Base-by-base conservation (phyloP, 2,113 vertebrate genomes). In the Perca flavescens region DNA sequence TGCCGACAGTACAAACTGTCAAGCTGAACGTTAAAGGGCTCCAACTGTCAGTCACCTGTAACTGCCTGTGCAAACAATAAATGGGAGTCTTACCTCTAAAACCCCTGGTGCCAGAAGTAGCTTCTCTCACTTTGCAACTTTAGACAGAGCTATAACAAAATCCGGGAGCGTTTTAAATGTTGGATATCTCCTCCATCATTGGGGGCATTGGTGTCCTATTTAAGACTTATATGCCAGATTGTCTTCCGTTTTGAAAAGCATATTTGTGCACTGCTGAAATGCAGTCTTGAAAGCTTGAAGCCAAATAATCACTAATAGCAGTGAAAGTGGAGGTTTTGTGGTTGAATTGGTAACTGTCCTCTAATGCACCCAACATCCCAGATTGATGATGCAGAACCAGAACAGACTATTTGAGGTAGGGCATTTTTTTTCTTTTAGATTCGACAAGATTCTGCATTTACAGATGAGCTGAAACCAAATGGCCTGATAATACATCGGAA, bases 401-500 rank as follows among this genome's bases (percentile, higher is more conserved):
- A 56, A 25, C 49, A 0, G 21, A 49, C 47, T 31, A 21, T 46
- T 43, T 0, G 49, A 40, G 31, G 46, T 25, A 16, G 21, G 15
- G 1, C 9, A 62, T 71, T 46, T 69, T 40, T 19, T 19, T 17
- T 17, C 21, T 82, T 40, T 76, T 22, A 53, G 36, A 22, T 43
- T 49, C 47, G 28, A 61, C 74, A 28, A 16, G 49, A 43, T 36
- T 49, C 28, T 60, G 47, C 63, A 61, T 58, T 66, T 64, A 6
- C 58, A 71, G 67, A 57, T 11, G 56, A 70, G 67, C 52, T 74
- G 54, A 82, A 70, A 31, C 68, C 54, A 57, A 83, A 77, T 3
- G 25, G 17, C 9, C 36, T 40, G 73, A 83, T 81, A 79, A 83
- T 57, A 61, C 62, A 66, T 19, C 34, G 21, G 74, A 83, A 81